Percentiles rank a stretch among this genome's conserved stretches.
Evolutionary conservation across 1,140 invertebrate species (phyloP).

Genomic region (Ericerus pela): DNA sequence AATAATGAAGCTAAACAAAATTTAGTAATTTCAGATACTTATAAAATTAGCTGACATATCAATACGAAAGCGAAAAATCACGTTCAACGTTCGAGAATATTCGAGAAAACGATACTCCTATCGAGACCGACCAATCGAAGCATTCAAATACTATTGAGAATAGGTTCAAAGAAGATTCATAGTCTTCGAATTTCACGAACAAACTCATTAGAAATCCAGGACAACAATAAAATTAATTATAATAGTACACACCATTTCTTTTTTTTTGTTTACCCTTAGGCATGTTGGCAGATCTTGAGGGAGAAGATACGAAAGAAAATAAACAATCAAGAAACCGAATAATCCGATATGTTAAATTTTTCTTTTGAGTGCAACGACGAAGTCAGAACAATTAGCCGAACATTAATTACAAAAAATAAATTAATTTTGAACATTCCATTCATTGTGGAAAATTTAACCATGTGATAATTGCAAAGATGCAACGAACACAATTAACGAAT

Average conservation of each 20-base stretch:
- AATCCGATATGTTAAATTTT: conserved; percentile 5
- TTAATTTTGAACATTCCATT: conserved; percentile 6
- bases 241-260: neutral
- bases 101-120: too few relatives aligned
- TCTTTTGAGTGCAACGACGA: conserved; percentile 1
- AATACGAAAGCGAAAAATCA: too few relatives aligned
- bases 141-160: too few relatives aligned
- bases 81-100: too few relatives aligned
- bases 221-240: neutral
- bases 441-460: conserved; percentile 6
- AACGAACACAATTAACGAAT: conserved; percentile 12
- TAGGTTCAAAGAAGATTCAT: too few relatives aligned
- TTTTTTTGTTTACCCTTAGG: conserved; percentile 1
- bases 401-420: conserved; percentile 7
- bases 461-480: conserved; percentile 2
- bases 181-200: too few relatives aligned
- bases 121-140: too few relatives aligned
- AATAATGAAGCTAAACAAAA: too few relatives aligned
- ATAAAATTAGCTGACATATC: too few relatives aligned
- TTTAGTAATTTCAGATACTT: too few relatives aligned
- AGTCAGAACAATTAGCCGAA: neutral
- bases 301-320: neutral
- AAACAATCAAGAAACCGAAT: conserved; percentile 3
- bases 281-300: neutral
- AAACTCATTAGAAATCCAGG: too few relatives aligned